phyloP scores from a whole-genome alignment of 2,797 vertebrate species.

The Vipera latastei region DNA sequence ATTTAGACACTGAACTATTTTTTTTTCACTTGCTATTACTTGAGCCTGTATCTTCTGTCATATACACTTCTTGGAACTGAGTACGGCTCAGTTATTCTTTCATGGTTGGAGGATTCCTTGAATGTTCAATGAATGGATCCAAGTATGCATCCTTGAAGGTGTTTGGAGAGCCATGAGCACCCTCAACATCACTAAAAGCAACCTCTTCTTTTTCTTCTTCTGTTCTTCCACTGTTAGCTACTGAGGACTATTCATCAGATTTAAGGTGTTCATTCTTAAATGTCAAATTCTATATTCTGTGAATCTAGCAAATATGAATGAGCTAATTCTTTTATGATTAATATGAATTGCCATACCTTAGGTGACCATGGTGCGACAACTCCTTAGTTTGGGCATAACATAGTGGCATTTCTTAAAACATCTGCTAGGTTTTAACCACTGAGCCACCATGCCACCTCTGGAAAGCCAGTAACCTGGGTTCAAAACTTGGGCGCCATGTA shows the following conservation, averaged over 20 bases:
- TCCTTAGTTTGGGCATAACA: no score
- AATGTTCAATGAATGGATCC: background rate
- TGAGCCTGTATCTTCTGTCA: background rate
- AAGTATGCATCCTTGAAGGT: background rate
- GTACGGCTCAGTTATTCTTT: background rate
- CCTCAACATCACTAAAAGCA: background rate
- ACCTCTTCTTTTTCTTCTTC: background rate
- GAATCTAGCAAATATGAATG: background rate
- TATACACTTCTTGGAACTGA: background rate
- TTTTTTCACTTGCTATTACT: background rate
- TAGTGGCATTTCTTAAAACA: no score
- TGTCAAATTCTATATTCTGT: background rate
- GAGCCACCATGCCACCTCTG: no score
- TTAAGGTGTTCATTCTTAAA: background rate
- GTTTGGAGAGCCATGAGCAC: background rate
- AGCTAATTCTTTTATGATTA: background rate
- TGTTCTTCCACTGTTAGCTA: background rate
- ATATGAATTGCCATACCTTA: no score
- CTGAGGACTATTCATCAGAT: background rate
- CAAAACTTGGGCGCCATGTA: no score
- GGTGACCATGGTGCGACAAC: no score
- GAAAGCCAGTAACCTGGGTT: no score
- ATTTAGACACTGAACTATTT: background rate
- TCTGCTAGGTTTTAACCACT: no score
- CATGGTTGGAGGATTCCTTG: background rate